These are phyloP conservation scores for Adoxophyes honmai DNA, from an alignment of 1,140 invertebrate genomes.

Conservation along the genomic window DNA sequence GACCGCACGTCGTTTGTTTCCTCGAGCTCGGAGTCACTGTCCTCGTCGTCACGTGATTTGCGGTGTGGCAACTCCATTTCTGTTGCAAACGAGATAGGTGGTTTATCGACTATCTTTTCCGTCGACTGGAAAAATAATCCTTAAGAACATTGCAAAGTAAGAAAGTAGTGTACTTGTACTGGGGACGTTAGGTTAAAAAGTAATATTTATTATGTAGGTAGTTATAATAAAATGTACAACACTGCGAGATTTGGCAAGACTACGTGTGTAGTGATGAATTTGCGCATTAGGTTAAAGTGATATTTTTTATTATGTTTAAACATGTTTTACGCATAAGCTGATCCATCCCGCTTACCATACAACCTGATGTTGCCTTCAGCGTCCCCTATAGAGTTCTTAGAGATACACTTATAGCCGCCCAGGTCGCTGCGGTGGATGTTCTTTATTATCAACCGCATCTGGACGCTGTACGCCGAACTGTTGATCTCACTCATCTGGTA, in stretches of 20 bases:
- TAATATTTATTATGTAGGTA: no score
- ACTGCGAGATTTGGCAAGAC: no score
- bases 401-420: constrained; percentile 94
- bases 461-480: constrained; percentile 86
- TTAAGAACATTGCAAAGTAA: no score
- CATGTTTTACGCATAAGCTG: no score
- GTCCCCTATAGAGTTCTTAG: constrained; percentile 93
- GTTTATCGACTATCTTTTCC: no score
- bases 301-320: no score
- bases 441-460: constrained; percentile 87
- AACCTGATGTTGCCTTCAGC: constrained; percentile 92
- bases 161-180: no score
- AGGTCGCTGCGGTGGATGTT: constrained; percentile 88
- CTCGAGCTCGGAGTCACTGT: constrained; percentile 48
- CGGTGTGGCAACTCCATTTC: constrained; percentile 73
- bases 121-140: no score
- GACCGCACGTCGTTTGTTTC: constrained; percentile 67
- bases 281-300: no score
- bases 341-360: constrained; percentile 87
- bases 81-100: constrained; percentile 33
- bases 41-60: constrained; percentile 60
- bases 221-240: no score
- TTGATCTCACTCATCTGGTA: constrained; percentile 86
- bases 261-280: no score
- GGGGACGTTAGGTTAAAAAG: no score